A percentile compares a stretch with the other conserved stretches of the same genome.
These are phyloP conservation scores for Greenwoodochromis staneri DNA, from an alignment of 2,113 vertebrate species.

Conservation along the genomic window DNA sequence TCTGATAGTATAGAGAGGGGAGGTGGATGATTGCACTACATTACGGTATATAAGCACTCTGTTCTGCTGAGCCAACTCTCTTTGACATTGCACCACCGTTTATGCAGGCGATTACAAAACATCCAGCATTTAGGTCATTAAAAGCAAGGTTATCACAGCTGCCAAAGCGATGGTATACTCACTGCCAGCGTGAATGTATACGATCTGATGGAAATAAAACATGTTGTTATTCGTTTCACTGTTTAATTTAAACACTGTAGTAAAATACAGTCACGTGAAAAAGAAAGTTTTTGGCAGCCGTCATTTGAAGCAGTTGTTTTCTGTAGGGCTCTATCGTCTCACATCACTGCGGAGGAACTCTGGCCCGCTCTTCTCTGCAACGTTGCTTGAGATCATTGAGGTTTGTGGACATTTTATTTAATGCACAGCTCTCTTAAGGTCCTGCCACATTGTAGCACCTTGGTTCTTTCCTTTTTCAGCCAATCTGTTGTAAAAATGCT, in stretches of 20 bases:
- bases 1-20: constrained; percentile 7
- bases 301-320: neutral
- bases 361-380: neutral
- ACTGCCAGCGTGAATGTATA: neutral
- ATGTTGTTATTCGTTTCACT: neutral
- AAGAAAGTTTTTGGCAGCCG: neutral
- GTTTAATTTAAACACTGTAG: neutral
- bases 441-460: neutral
- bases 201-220: neutral
- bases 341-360: neutral
- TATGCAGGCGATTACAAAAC: constrained; percentile 7
- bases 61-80: constrained; percentile 53
- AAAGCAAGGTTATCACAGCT: neutral
- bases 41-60: constrained; percentile 17
- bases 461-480: neutral
- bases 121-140: constrained; percentile 25
- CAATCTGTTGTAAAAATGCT: neutral
- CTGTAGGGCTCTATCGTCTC: neutral
- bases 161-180: neutral
- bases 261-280: neutral
- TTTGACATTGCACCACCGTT: constrained; percentile 52
- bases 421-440: neutral
- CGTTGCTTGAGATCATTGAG: neutral
- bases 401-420: neutral
- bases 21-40: neutral